phyloP scores from a whole-genome alignment of 2,113 vertebrate species.

The Phodopus roborovskii region DNA sequence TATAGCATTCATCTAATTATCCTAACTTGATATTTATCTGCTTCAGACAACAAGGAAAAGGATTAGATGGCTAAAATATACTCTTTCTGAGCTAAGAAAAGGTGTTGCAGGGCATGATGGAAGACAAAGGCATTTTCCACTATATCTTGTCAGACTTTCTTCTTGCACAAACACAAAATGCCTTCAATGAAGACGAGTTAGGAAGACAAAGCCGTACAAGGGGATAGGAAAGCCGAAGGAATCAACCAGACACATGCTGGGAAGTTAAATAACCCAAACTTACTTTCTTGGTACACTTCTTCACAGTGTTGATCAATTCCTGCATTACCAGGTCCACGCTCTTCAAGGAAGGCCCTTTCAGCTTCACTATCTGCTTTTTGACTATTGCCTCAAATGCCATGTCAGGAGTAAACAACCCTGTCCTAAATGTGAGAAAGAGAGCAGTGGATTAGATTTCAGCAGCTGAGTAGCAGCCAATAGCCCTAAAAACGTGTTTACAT shows the following conservation, averaged over 20 bases:
- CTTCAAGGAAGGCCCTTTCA: slow-evolving; percentile 90
- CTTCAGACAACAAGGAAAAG: not conserved
- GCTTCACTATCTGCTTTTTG: slow-evolving; percentile 90
- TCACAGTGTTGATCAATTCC: slow-evolving; percentile 90
- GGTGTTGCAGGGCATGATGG: not conserved
- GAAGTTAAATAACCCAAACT: slow-evolving; percentile 21
- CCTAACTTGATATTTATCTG: not conserved
- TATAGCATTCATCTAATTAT: not conserved
- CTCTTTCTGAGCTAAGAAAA: not conserved
- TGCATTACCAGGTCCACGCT: slow-evolving; percentile 90
- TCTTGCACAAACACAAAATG: not conserved
- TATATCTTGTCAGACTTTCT: not conserved
- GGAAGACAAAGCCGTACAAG: not conserved
- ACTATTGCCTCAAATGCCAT: slow-evolving; percentile 91
- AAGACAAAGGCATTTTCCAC: not conserved
- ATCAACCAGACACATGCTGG: not conserved
- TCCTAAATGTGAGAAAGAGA: slow-evolving; percentile 82
- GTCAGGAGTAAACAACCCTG: slow-evolving; percentile 90
- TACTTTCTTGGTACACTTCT: slow-evolving; percentile 90
- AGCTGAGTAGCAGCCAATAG: not conserved
- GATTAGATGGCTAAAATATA: not conserved
- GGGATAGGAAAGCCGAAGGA: not conserved
- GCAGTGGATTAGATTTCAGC: slow-evolving; percentile 33
- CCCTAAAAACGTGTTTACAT: not conserved
- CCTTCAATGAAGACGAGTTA: not conserved